A percentile compares a stretch with the other conserved stretches of the same genome.
These are phyloP conservation scores for Axis porcinus DNA, from an alignment of 2,113 vertebrate species.

Conservation along the genomic window DNA sequence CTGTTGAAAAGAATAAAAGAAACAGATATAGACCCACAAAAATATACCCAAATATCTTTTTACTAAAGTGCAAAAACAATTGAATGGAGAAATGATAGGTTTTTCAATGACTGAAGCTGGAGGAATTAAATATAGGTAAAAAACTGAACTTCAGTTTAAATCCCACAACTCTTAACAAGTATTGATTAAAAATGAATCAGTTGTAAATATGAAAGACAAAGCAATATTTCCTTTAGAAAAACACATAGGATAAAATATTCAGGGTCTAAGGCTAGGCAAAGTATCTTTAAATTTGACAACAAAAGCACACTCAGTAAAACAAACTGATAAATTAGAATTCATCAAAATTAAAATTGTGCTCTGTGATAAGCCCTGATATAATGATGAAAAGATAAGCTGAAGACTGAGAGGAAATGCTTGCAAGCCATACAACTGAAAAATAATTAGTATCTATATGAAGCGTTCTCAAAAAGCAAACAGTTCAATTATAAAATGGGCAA, in stretches of 20 bases:
- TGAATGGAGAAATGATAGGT: not conserved
- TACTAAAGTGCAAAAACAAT: not conserved
- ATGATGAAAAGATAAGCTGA: not conserved
- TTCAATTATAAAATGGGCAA: not conserved
- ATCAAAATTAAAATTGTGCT: not conserved
- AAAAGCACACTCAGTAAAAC: not conserved
- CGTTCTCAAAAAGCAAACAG: not conserved
- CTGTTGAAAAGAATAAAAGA: not conserved
- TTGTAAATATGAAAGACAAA: not conserved
- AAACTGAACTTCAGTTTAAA: not conserved
- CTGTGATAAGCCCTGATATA: not conserved
- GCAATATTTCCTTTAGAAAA: not conserved
- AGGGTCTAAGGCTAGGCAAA: not conserved
- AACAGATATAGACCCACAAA: not conserved
- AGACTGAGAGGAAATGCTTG: not conserved
- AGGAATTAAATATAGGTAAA: not conserved
- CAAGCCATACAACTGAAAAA: not conserved
- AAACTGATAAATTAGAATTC: not conserved
- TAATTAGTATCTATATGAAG: not conserved
- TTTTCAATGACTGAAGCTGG: not conserved
- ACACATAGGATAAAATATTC: not conserved
- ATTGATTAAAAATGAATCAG: not conserved
- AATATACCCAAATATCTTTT: not conserved
- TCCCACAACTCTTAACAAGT: not conserved
- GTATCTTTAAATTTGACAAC: not conserved